phyloP scores from a whole-genome alignment of 2,113 vertebrate genomes.

The Podarcis cretensis region DNA sequence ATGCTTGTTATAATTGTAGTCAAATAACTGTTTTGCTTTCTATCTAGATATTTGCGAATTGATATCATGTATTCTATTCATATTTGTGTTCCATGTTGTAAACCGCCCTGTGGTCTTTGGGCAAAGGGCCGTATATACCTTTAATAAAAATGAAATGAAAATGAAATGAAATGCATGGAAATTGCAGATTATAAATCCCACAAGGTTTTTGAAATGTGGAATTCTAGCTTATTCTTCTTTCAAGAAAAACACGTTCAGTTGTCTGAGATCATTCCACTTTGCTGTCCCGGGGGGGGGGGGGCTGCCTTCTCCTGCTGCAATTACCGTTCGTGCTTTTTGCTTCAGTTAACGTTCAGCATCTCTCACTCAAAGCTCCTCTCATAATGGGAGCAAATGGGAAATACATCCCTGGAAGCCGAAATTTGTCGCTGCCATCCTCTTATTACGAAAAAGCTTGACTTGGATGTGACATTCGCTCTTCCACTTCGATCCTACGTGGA shows the following conservation, averaged over 20 bases:
- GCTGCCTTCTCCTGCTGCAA: not conserved
- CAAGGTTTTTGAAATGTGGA: not conserved
- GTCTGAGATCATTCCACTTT: not conserved
- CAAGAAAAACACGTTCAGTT: not conserved
- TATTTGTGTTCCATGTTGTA: too few relatives aligned
- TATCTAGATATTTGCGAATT: too few relatives aligned
- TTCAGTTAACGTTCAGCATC: not conserved
- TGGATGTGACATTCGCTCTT: not conserved
- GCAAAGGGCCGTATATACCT: too few relatives aligned
- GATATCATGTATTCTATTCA: too few relatives aligned
- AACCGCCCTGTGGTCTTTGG: too few relatives aligned
- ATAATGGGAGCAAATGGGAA: constrained; percentile 2
- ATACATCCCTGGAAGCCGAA: not conserved
- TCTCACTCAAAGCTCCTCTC: not conserved
- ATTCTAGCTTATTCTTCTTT: not conserved
- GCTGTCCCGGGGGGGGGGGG: not conserved
- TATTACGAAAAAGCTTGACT: not conserved
- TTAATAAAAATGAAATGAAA: too few relatives aligned
- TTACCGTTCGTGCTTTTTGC: constrained; percentile 5
- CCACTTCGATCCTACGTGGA: not conserved
- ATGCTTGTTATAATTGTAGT: too few relatives aligned
- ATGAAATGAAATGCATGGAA: not conserved
- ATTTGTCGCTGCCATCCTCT: not conserved
- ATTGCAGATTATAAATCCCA: not conserved
- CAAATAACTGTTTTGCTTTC: too few relatives aligned